These are phyloP conservation scores for Phaonia tiefii DNA, from an alignment of 2,888 invertebrate species.

Conservation along the genomic window DNA sequence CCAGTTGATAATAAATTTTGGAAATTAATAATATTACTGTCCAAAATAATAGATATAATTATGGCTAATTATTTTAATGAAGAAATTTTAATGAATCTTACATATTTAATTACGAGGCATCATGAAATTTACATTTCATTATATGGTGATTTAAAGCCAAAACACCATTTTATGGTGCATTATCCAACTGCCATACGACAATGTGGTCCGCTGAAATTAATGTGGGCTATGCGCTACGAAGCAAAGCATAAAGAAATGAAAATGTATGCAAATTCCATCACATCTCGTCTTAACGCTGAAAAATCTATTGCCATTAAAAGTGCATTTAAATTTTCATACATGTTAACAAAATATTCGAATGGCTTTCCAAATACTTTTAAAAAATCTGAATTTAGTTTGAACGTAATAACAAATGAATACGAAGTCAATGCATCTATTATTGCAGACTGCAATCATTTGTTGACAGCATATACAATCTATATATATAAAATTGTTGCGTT, in stretches of 20 bases:
- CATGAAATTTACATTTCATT: conserved; percentile 56
- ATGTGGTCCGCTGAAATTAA: conserved; percentile 53
- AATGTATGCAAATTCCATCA: conserved; percentile 49
- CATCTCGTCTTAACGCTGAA: conserved; percentile 38
- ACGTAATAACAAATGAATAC: conserved; percentile 16
- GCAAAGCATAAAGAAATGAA: conserved; percentile 55
- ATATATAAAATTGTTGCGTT: too few relatives aligned
- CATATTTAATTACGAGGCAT: conserved; percentile 50
- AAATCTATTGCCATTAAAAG: conserved; percentile 35
- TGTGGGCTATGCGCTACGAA: conserved; percentile 53
- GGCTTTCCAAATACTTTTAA: conserved; percentile 42
- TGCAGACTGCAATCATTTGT: too few relatives aligned
- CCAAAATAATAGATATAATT: conserved; percentile 53
- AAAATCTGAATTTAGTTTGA: conserved; percentile 35
- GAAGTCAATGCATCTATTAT: conserved; percentile 9
- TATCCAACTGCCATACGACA: conserved; percentile 44
- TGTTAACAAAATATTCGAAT: conserved; percentile 44
- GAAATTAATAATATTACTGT: conserved; percentile 49
- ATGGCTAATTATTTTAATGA: conserved; percentile 40
- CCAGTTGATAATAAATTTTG: conserved; percentile 51
- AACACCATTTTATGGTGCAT: conserved; percentile 57
- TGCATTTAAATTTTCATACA: conserved; percentile 34
- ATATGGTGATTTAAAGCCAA: conserved; percentile 54
- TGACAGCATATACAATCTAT: too few relatives aligned
- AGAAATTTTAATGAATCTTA: conserved; percentile 42